Conservation (phyloP, 1,140 invertebrate species). For the Zaprionus camerounensis region DNA sequence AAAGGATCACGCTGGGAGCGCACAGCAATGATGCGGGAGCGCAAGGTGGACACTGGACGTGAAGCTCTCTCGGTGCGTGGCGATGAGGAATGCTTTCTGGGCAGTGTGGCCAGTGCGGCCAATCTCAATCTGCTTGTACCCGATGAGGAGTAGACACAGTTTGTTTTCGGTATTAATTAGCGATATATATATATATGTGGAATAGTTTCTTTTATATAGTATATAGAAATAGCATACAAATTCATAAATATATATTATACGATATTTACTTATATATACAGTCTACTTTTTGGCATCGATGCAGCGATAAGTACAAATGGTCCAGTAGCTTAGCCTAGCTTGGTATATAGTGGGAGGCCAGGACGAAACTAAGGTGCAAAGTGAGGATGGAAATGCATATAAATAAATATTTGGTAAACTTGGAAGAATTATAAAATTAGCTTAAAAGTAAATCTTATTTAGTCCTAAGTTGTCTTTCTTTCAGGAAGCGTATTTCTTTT, state of each 20-base stretch:
- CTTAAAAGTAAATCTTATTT: constrained; percentile 15
- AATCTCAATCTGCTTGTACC: constrained; percentile 90
- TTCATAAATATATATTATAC: constrained; percentile 25
- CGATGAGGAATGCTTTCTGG: constrained; percentile 89
- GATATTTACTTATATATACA: constrained; percentile 58
- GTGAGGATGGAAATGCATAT: constrained; percentile 15
- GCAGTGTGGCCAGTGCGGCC: constrained; percentile 86
- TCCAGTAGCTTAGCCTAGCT: constrained; percentile 38
- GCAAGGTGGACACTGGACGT: constrained; percentile 85
- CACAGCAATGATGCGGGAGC: constrained; percentile 92
- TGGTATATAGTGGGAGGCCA: constrained; percentile 11
- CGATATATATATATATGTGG: constrained; percentile 6
- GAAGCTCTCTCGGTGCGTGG: constrained; percentile 89
- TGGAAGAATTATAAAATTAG: background rate
- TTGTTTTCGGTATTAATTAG: background rate
- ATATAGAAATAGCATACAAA: constrained; percentile 32
- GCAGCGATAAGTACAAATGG: constrained; percentile 63
- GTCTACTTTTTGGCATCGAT: constrained; percentile 66
- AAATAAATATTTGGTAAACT: constrained; percentile 30
- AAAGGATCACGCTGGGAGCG: constrained; percentile 90
- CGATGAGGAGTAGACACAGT: constrained; percentile 73
- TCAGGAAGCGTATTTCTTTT: constrained; percentile 25
- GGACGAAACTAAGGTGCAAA: constrained; percentile 11
- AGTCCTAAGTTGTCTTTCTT: constrained; percentile 4
- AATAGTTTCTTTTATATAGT: constrained; percentile 17